phyloP scores from a whole-genome alignment of 2,113 vertebrate species.

The Gorsachius goisagi region DNA sequence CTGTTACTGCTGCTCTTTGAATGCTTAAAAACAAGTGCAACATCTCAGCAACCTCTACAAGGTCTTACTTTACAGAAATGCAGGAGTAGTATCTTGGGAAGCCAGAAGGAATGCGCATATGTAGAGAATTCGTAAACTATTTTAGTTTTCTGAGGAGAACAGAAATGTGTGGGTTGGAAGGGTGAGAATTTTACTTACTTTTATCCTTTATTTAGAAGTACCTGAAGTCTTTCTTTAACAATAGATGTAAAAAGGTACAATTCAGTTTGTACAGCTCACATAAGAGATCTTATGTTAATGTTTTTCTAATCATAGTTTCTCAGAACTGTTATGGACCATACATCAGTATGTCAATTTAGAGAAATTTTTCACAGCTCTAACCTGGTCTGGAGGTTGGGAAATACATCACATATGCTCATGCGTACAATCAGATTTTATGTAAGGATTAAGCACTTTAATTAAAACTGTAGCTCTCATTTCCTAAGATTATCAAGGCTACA shows the following conservation, averaged over 20 bases:
- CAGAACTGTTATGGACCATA: not conserved
- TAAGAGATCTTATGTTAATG: not conserved
- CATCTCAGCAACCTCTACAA: not conserved
- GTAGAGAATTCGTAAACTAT: not conserved
- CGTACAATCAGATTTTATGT: not conserved
- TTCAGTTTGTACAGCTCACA: not conserved
- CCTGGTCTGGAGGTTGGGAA: not conserved
- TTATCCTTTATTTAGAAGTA: not conserved
- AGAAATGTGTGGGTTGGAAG: not conserved
- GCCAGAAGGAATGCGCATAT: not conserved
- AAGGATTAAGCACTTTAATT: not conserved
- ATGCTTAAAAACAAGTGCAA: not conserved
- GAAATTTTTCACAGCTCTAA: not conserved
- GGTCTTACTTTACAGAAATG: not conserved
- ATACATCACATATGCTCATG: not conserved
- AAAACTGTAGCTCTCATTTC: not conserved
- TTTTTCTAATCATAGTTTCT: not conserved
- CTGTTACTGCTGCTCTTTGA: not conserved
- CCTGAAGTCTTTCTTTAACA: not conserved
- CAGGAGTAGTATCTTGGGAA: not conserved
- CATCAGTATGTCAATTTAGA: not conserved
- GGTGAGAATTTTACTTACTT: not conserved
- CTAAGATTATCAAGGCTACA: not conserved
- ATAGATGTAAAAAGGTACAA: not conserved
- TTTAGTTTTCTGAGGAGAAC: not conserved